These are phyloP conservation scores for Clarias gariepinus DNA, from an alignment of 2,113 vertebrate species.

Conservation along the genomic window DNA sequence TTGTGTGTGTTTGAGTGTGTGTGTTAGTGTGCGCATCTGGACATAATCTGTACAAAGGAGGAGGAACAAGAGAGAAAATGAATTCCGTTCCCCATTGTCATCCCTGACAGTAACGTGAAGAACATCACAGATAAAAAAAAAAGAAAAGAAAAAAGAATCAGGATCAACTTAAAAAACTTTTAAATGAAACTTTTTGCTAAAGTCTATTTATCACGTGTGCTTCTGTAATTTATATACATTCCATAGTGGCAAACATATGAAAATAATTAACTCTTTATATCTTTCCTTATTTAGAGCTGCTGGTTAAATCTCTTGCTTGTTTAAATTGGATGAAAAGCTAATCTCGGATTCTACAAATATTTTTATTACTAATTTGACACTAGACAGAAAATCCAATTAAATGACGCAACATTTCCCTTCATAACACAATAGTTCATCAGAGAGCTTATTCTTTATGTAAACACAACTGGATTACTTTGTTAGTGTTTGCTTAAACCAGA, in stretches of 20 bases:
- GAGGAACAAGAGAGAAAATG: slow-evolving; percentile 21
- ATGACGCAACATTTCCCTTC: background rate
- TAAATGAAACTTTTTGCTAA: background rate
- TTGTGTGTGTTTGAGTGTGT: background rate
- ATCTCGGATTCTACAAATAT: background rate
- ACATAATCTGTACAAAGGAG: slow-evolving; percentile 14
- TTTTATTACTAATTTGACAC: background rate
- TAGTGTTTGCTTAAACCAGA: slow-evolving; percentile 17
- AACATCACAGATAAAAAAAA: background rate
- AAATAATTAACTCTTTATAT: background rate
- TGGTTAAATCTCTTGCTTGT: background rate
- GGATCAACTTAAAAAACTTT: background rate
- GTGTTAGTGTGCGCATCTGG: background rate
- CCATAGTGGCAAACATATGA: background rate
- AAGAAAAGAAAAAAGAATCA: background rate
- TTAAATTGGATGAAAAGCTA: background rate
- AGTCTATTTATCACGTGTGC: background rate
- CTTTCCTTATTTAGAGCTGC: background rate
- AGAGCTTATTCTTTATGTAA: background rate
- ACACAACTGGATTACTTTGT: background rate
- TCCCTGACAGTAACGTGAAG: background rate
- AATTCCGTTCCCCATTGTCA: slow-evolving; percentile 13
- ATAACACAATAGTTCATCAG: background rate
- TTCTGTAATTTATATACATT: background rate
- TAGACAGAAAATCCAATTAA: background rate